Base-by-base conservation (phyloP, 2,888 invertebrate genomes). In the Autographa gamma region DNA sequence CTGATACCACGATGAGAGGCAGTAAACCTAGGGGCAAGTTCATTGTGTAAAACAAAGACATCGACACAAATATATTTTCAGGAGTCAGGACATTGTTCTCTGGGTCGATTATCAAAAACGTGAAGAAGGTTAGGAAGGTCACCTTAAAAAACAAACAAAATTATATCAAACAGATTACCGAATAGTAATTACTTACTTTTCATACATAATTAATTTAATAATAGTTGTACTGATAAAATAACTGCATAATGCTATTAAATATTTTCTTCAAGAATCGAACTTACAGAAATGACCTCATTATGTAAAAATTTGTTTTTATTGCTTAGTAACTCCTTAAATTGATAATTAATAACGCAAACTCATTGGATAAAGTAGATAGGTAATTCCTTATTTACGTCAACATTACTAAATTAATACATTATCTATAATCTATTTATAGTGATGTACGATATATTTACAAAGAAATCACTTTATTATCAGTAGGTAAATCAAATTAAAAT, bases 1-100 rank as follows among this genome's bases (percentile, higher is more conserved):
- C 95, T 87, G 96, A 97, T 82, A 97, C 97, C 88, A 97, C 96
- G 92, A 98, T 94, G 96, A 98, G 96, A 60, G 98, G 98, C 86
- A 98, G 96, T 91, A 98, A 96, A 83, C 97, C 97, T 94, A 99
- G 96, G 72, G 99, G 98, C 93, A 98, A 96, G 90, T 98, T 97
- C 91, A 99, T 97, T 84, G 98, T 97, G 94, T 98, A 98, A 96
- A 99, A 99, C 85, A 99, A 96, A 52, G 98, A 96, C 88, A 99
- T 96, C 80, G 98, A 97, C 67, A 99, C 98, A 95, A 99, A 98
- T 74, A 98, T 98, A 91, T 97, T 97, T 91, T 97, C 96, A 32
- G 98, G 97, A 85, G 97, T 98, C 91, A 99, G 96, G 79, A 97
- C 92, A 93, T 98, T 97, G 84, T 96, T 96, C 85, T 96, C 96